These are phyloP conservation scores for Spodoptera exigua DNA, from an alignment of 2,888 invertebrate genomes.

Conservation along the genomic window DNA sequence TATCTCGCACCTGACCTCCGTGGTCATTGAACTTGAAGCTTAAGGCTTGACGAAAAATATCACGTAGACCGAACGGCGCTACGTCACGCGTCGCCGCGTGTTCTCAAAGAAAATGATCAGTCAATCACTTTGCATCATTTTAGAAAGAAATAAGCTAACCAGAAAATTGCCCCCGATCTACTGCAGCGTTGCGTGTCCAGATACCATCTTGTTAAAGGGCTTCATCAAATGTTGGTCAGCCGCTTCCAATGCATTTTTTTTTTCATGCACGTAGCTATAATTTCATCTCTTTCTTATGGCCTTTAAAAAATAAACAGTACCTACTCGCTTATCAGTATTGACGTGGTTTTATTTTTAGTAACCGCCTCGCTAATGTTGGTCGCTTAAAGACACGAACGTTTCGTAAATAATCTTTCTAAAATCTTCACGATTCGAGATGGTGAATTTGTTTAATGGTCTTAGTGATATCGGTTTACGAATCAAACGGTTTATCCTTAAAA, in stretches of 20 bases:
- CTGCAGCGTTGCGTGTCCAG: conserved; percentile 38
- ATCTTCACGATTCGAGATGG: conserved; percentile 42
- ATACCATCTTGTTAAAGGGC: conserved; percentile 43
- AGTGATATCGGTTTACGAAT: conserved; percentile 38
- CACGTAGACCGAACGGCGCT: conserved; percentile 77
- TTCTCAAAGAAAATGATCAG: conserved; percentile 59
- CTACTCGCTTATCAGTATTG: conserved; percentile 72
- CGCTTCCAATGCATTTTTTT: conserved; percentile 44
- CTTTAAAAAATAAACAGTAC: conserved; percentile 62
- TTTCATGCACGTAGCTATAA: conserved; percentile 53
- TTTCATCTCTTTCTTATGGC: conserved; percentile 65
- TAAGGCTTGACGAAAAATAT: conserved; percentile 71
- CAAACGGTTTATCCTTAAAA: conserved; percentile 34
- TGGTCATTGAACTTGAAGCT: conserved; percentile 79
- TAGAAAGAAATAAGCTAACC: conserved; percentile 62
- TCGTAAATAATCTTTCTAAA: conserved; percentile 33
- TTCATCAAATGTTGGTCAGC: conserved; percentile 42
- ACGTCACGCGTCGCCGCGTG: conserved; percentile 69
- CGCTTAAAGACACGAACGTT: conserved; percentile 31
- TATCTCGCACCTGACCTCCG: conserved; percentile 78
- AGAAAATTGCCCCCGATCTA: conserved; percentile 65
- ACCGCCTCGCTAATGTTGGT: conserved; percentile 51
- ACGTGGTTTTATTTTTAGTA: conserved; percentile 72
- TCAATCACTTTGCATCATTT: conserved; percentile 62
- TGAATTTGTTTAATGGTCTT: conserved; percentile 40